phyloP scores from a whole-genome alignment of 2,113 vertebrate genomes.

The Tetrax tetrax region DNA sequence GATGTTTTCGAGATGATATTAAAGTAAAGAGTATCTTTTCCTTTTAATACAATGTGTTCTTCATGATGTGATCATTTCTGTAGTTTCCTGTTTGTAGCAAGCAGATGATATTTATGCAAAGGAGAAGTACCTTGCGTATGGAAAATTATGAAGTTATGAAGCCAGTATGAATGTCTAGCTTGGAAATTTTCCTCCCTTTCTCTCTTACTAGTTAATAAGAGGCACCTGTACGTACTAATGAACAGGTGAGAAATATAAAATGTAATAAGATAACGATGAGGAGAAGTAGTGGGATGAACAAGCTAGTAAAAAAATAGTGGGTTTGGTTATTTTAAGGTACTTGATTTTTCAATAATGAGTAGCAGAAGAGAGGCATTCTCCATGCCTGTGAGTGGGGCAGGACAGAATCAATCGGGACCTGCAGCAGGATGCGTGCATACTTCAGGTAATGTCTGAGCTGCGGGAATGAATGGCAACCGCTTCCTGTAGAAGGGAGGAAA shows the following conservation, averaged over 20 bases:
- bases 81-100: background rate
- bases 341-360: background rate
- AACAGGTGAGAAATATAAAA: background rate
- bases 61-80: background rate
- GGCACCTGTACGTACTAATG: background rate
- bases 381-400: background rate
- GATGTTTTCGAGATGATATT: background rate
- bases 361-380: background rate
- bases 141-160: background rate
- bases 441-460: background rate
- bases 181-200: background rate
- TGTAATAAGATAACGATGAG: background rate
- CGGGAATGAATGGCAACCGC: background rate
- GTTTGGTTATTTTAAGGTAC: background rate
- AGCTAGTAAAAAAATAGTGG: background rate
- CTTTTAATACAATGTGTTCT: background rate
- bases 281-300: background rate
- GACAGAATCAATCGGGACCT: background rate
- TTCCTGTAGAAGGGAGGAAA: background rate
- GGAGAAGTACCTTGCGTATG: background rate
- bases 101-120: background rate
- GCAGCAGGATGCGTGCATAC: fast-evolving
- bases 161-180: background rate
- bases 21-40: background rate
- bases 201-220: background rate